Evolutionary conservation across 1,140 invertebrate genomes (phyloP), one percentile per base, ranked within the genome.

Genomic region (Conopomorpha cramerella): DNA sequence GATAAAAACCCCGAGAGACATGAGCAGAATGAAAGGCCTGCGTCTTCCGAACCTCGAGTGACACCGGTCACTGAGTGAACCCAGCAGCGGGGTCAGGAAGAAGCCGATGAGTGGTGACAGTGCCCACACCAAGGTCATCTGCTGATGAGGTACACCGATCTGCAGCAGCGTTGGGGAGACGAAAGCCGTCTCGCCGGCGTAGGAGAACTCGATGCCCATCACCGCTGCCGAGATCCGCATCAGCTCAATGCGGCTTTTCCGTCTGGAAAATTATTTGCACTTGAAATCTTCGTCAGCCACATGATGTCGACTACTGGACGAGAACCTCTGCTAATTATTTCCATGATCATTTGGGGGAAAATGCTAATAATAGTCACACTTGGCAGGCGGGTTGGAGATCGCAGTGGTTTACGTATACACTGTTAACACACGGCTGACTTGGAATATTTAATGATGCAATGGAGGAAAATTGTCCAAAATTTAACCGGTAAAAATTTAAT

Each of bases 141-240:
- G 89, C 41, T 91, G 81, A 78, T 94, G 86, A 36, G 90, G 87
- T 0, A 97, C 88, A 8, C 95, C 95, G 36, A 97, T 93, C 77
- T 95, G 92, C 0, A 98, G 82, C 7, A 98, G 72, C 0, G 93
- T 96, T 1, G 96, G 95, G 1, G 93, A 97, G 0, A 98, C 95
- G 73, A 98, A 98, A 0, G 95, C 95, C 0, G 96, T 96, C 78
- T 98, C 95, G 0, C 94, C 95, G 0, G 96, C 93, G 55, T 98
- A 98, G 0, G 94, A 96, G 70, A 98, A 95, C 68, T 98, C 96
- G 29, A 98, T 97, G 0, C 96, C 95, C 88, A 95, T 96, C 0
- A 98, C 95, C 0, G 93, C 93, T 0, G 93, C 90, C 8, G 93
- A 96, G 30, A 98, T 84, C 1, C 92, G 79, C 19, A 96, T 83